A percentile compares a stretch with the other conserved stretches of the same genome.
phyloP scores from a whole-genome alignment of 1,140 invertebrate species.

The Drosophila asahinai region DNA sequence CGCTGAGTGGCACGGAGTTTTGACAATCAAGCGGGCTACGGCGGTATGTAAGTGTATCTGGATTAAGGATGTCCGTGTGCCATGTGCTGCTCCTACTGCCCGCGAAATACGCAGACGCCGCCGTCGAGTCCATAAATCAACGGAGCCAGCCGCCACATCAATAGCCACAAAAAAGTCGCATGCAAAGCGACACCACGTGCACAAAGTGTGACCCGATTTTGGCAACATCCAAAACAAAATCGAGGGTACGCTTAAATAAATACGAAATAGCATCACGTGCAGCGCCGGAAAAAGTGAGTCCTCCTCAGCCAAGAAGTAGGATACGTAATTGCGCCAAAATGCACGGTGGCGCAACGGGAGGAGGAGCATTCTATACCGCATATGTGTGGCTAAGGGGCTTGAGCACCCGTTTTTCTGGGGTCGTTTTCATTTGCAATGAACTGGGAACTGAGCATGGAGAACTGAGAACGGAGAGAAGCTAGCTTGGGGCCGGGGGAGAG shows the following conservation, averaged over 20 bases:
- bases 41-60: constrained; percentile 9
- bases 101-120: constrained; percentile 51
- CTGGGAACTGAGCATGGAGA: not conserved
- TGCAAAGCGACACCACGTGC: constrained; percentile 53
- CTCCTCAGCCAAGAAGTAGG: constrained; percentile 22
- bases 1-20: constrained; percentile 37
- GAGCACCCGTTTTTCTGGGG: not conserved
- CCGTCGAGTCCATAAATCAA: constrained; percentile 60
- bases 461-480: not conserved
- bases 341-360: constrained; percentile 4
- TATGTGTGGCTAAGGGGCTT: constrained; percentile 2
- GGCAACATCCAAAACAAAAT: constrained; percentile 25
- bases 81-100: constrained; percentile 24
- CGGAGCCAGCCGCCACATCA: constrained; percentile 16
- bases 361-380: constrained; percentile 11
- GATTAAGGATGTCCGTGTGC: constrained; percentile 23
- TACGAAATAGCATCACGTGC: constrained; percentile 62
- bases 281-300: constrained; percentile 5
- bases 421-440: constrained; percentile 43
- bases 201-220: constrained; percentile 70
- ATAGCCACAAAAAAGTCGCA: constrained; percentile 47
- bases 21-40: constrained; percentile 31
- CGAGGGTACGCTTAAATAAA: constrained; percentile 34
- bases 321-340: constrained; percentile 52
- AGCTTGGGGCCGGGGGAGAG: not conserved